phyloP scores from a whole-genome alignment of 2,113 vertebrate genomes.

The Pachypanchax playfairii region DNA sequence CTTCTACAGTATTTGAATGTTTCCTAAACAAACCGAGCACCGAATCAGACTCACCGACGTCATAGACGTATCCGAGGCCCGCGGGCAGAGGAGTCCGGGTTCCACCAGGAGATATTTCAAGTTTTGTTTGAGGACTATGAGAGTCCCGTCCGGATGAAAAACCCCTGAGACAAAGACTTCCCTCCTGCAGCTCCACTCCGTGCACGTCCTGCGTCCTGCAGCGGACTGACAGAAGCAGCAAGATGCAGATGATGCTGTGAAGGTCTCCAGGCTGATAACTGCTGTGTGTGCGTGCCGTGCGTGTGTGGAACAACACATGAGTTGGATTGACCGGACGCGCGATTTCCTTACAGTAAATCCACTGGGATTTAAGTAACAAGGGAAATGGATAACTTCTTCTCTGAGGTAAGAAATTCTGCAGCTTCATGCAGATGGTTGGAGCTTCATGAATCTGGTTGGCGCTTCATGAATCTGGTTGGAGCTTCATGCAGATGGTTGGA shows the following conservation, averaged over 20 bases:
- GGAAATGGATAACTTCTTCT: conserved; percentile 86
- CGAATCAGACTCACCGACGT: not conserved
- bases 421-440: not conserved
- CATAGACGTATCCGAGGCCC: too few relatives aligned
- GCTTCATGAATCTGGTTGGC: too few relatives aligned
- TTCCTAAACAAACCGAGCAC: not conserved
- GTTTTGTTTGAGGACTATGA: conserved; percentile 6
- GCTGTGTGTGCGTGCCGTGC: too few relatives aligned
- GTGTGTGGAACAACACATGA: conserved; percentile 64
- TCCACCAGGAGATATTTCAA: too few relatives aligned
- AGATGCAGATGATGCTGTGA: conserved; percentile 18
- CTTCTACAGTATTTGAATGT: conserved; percentile 10
- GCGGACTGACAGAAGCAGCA: not conserved
- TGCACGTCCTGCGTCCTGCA: too few relatives aligned
- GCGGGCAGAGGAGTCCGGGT: too few relatives aligned
- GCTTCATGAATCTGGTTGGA: too few relatives aligned
- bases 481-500: too few relatives aligned
- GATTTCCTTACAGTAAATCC: conserved; percentile 48
- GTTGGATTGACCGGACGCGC: conserved; percentile 37
- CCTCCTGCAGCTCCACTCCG: conserved; percentile 26
- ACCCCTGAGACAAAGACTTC: conserved; percentile 65
- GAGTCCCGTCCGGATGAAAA: conserved; percentile 35
- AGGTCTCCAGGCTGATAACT: too few relatives aligned
- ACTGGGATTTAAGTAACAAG: conserved; percentile 64
- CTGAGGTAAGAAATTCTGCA: conserved; percentile 80